Base-by-base conservation (phyloP, 2,888 invertebrate species). In the Tetragonula carbonaria region DNA sequence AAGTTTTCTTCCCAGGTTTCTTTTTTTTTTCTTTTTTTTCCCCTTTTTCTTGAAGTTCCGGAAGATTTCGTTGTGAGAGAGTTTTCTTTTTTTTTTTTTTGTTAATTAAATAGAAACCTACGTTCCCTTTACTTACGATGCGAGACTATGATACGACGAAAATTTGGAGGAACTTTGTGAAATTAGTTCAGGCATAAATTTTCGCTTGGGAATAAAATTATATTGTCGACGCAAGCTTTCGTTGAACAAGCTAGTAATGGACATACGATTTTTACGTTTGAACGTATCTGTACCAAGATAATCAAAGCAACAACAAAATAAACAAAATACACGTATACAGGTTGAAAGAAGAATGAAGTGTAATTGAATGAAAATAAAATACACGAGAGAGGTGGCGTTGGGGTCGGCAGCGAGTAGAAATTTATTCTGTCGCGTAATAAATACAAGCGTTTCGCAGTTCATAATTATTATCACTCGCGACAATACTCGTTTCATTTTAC, bases 381-480 rank as follows among this genome's bases (percentile, higher is more conserved):
- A 11, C 18, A 65, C 2, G 21, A 28, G 11, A 33, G 21, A 13
- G 18, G 21, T 18, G 28, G 8, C 8, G 38, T 0, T 6, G 38
- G 8, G 45, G 8, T 45, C 28, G 28, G 45, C 11, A 33, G 11
- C 33, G 33, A 65, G 33, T 33, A 4, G 33, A 21, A 28, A 65
- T 33, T 21, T 18, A 33, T 18, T 21, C 33, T 65, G 13, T 16
- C 18, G 18, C 11, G 5, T 65, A 21, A 28, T 38, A 50, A 50
- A 53, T 74, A 28, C 38, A 51, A n/a, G 51, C 33, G 18, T 67
- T 45, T 21, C 74, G 18, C 18, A 21, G 66, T 57, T 21, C 55
- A 67, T 75, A 75, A 75, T 75, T 75, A 67, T 75, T 67, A 75
- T 75, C 66, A 75, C 55, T 68, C 59, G 16, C 57, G 57, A 33